phyloP scores from a whole-genome alignment of 2,113 vertebrate species.

The Suricata suricatta region DNA sequence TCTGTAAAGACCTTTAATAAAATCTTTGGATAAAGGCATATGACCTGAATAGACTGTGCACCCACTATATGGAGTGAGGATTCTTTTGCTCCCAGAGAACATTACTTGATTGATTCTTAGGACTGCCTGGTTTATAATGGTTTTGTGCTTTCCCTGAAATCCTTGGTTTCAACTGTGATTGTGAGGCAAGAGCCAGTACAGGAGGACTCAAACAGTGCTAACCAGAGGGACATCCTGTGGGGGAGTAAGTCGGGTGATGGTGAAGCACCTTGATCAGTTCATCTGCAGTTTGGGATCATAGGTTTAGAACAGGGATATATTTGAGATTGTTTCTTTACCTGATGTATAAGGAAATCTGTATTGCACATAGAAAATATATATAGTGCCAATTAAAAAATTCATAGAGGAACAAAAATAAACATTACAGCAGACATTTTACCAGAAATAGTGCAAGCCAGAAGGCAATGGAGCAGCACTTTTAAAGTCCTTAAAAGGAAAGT shows the following conservation, averaged over 20 bases:
- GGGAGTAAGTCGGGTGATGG: not conserved
- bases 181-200: not conserved
- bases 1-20: slow-evolving; percentile 81
- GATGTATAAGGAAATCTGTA: not conserved
- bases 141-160: not conserved
- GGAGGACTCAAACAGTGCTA: not conserved
- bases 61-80: not conserved
- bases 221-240: not conserved
- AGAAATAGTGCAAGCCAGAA: not conserved
- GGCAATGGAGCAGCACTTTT: not conserved
- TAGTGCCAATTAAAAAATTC: not conserved
- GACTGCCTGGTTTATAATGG: not conserved
- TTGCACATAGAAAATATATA: not conserved
- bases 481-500: not conserved
- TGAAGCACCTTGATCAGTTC: not conserved
- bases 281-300: not conserved
- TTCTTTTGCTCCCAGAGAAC: not conserved
- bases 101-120: not conserved
- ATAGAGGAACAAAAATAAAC: not conserved
- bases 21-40: slow-evolving; percentile 69
- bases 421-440: not conserved
- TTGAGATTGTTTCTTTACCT: not conserved
- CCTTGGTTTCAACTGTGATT: not conserved
- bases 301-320: not conserved
- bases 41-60: not conserved